phyloP scores from a whole-genome alignment of 2,797 vertebrate species.

The Ceyx erithaca region DNA sequence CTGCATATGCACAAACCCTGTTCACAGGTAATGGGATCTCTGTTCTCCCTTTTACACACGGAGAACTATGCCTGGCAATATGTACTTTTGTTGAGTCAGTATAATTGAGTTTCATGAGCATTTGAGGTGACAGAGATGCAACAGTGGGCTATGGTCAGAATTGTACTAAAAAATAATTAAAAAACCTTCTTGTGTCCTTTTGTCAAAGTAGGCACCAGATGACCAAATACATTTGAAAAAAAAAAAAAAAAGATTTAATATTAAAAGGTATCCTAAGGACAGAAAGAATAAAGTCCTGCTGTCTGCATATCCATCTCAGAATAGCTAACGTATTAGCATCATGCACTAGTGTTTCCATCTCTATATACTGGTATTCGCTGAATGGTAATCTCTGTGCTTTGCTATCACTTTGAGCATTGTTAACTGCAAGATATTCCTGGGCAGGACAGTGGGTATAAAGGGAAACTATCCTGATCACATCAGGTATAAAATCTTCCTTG shows the following conservation, averaged over 20 bases:
- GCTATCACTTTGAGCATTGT: neutral
- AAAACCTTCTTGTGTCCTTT: neutral
- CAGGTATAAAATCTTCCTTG: neutral
- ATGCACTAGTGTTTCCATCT: neutral
- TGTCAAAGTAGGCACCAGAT: neutral
- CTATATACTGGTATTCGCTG: neutral
- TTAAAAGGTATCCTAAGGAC: neutral
- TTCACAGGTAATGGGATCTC: neutral
- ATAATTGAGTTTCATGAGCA: neutral
- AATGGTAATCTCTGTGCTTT: neutral
- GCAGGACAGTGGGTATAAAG: neutral
- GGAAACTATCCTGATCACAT: neutral
- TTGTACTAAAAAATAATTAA: neutral
- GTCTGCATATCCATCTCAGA: neutral
- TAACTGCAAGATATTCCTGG: neutral
- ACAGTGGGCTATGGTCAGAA: neutral
- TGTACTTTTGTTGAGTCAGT: neutral
- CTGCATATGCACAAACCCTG: neutral
- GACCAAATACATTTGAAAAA: neutral
- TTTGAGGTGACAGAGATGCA: neutral
- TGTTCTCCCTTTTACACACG: neutral
- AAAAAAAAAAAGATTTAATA: neutral
- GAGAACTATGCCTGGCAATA: neutral
- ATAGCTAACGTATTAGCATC: neutral
- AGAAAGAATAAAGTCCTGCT: neutral